Percentiles rank a stretch among this genome's conserved stretches.
Evolutionary conservation across 2,113 vertebrate genomes (phyloP).

Genomic region (Poecilia latipinna): DNA sequence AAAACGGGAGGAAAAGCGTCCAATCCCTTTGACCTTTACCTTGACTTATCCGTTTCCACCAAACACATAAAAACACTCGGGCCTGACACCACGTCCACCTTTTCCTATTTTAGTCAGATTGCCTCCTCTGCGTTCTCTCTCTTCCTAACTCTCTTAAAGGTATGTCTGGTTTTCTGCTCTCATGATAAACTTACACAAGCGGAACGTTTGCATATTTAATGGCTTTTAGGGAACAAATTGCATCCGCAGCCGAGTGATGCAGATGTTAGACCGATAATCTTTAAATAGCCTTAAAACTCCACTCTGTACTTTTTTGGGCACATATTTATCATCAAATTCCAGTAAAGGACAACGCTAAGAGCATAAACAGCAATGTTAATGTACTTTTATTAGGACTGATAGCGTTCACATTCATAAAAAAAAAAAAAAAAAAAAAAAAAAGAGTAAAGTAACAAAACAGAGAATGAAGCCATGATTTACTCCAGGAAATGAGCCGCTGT

Average conservation of each 20-base stretch:
- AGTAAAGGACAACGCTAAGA: constrained; percentile 17
- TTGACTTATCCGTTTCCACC: constrained; percentile 74
- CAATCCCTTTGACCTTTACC: constrained; percentile 69
- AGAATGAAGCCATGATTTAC: constrained; percentile 30
- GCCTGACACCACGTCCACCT: constrained; percentile 29
- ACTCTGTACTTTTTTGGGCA: constrained; percentile 14
- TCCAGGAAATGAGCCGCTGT: constrained; percentile 22
- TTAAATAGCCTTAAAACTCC: constrained; percentile 33
- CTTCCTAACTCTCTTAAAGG: constrained; percentile 67
- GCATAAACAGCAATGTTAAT: not conserved
- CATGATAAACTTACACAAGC: constrained; percentile 37
- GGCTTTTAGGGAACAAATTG: constrained; percentile 34
- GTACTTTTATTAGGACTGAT: constrained; percentile 53
- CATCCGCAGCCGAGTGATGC: constrained; percentile 23
- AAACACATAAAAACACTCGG: constrained; percentile 69
- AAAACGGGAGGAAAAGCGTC: constrained; percentile 58
- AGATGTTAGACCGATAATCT: constrained; percentile 30
- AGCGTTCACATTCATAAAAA: constrained; percentile 9
- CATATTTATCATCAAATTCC: not conserved
- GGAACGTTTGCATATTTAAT: constrained; percentile 25
- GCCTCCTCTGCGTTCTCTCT: constrained; percentile 39
- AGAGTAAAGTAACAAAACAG: constrained; percentile 15
- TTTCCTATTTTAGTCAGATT: constrained; percentile 80
- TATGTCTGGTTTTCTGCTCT: constrained; percentile 50
- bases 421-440: not conserved